Evolutionary conservation across 2,113 vertebrate species (phyloP), one percentile per base, ranked within the genome.

Genomic region (Quiscalus mexicanus): DNA sequence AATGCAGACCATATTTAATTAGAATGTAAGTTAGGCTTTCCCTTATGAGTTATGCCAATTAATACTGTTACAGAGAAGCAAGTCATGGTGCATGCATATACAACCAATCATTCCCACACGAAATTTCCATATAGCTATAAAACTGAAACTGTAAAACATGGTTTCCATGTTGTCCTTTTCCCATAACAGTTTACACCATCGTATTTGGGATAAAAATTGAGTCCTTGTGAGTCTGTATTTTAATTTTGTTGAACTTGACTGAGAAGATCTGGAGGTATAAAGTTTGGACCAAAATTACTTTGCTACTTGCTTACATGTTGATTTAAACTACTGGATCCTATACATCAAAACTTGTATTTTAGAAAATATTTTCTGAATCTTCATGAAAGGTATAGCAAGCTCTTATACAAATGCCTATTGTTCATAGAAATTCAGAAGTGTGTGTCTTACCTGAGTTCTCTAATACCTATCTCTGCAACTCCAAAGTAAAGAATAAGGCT

Each of bases 401-500:
- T 25, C 18, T 84, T 93, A 42, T 47, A 55, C 31, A 21, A 55
- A 21, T 55, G 30, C 12, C 15, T 69, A 0, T 33, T 88, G 63
- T 79, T 90, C 62, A 44, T 84, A 47, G 31, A 65, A 70, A 39
- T 91, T 91, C 37, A 50, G 68, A 87, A 89, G 7, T 15, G 3
- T 60, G 14, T 71, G 22, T 75, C 67, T 90, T 83, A 71, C 12
- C 35, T 60, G 45, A 93, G 60, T 79, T 95, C 94, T 96, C 84
- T 91, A 96, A 96, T 68, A 60, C 14, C 6, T 64, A 6, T 45
- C 39, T 92, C 41, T 89, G 28, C 31, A 91, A 71, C 39, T 89
- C 44, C 37, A 33, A 82, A 89, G 24, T 69, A 90, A 94, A 94
- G 77, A 87, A 96, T 65, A 73, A 96, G 62, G 25, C 28, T 96